Evolutionary conservation across 2,113 vertebrate genomes (phyloP).

Genomic region (Nannospalax galili): DNA sequence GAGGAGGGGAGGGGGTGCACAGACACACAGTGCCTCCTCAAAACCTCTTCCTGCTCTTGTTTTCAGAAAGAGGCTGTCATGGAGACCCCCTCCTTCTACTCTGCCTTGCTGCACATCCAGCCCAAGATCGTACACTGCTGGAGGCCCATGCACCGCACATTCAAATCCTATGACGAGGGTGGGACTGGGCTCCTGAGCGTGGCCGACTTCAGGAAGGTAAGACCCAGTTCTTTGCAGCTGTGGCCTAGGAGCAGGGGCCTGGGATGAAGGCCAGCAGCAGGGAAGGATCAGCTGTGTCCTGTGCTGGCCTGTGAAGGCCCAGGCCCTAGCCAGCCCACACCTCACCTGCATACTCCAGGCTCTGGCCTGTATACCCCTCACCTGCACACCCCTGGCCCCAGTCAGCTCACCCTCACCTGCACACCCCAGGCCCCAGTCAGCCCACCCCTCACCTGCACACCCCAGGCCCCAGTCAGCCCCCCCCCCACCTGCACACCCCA

Average conservation of each 20-base stretch:
- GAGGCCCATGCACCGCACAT: constrained; percentile 80
- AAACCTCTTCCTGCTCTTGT: fast-evolving
- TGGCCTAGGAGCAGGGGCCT: too few species aligned
- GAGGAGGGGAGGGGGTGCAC: neutral
- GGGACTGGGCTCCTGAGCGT: constrained; percentile 74
- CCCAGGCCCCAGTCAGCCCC: too few species aligned
- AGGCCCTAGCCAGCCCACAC: too few species aligned
- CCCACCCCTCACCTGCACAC: too few species aligned
- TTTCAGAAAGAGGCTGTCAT: constrained; percentile 79
- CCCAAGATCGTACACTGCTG: constrained; percentile 82
- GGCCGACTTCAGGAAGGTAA: constrained; percentile 86
- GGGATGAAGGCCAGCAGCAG: neutral
- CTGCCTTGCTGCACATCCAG: constrained; percentile 82
- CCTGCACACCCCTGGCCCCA: too few species aligned
- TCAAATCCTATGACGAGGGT: constrained; percentile 76
- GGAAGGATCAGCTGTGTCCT: too few species aligned
- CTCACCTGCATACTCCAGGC: too few species aligned
- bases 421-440: too few species aligned
- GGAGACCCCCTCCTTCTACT: constrained; percentile 68
- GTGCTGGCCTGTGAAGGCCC: too few species aligned
- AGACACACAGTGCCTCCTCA: fast-evolving
- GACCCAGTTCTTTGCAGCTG: neutral
- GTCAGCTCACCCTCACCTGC: too few species aligned
- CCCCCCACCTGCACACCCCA: too few species aligned
- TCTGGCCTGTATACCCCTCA: too few species aligned